Evolutionary conservation across 2,797 vertebrate species (phyloP).

Genomic region (Moxostoma hubbsi): DNA sequence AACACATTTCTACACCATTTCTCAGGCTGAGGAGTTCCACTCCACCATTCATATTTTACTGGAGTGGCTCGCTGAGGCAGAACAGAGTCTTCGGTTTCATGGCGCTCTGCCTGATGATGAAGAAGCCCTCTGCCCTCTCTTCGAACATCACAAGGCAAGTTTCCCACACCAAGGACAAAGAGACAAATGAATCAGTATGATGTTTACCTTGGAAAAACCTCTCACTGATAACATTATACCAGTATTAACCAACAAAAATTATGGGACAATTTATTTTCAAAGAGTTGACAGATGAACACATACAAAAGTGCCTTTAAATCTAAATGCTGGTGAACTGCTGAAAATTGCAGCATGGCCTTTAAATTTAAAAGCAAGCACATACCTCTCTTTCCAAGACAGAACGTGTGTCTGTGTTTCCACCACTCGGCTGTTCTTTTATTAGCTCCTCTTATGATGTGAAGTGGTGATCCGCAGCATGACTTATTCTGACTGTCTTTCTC

Average conservation of each 20-base stretch:
- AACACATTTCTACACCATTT: constrained; percentile 41
- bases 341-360: not conserved
- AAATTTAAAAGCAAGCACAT: not conserved
- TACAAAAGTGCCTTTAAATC: too few species aligned
- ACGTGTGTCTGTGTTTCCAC: constrained; percentile 33
- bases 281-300: too few species aligned
- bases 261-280: too few species aligned
- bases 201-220: not conserved
- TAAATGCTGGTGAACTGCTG: not conserved
- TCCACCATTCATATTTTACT: constrained; percentile 93
- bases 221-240: not conserved
- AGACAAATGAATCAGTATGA: not conserved
- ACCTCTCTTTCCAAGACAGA: constrained; percentile 4
- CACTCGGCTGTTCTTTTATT: constrained; percentile 54
- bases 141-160: constrained; percentile 92
- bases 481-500: constrained; percentile 32
- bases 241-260: not conserved
- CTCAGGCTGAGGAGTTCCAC: constrained; percentile 97
- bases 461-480: constrained; percentile 39
- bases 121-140: constrained; percentile 87
- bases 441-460: constrained; percentile 42
- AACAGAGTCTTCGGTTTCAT: constrained; percentile 95
- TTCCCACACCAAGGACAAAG: not conserved
- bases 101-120: constrained; percentile 94
- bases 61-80: constrained; percentile 97